These are phyloP conservation scores for Anagrus nilaparvatae DNA, from an alignment of 1,140 invertebrate genomes.

Conservation along the genomic window DNA sequence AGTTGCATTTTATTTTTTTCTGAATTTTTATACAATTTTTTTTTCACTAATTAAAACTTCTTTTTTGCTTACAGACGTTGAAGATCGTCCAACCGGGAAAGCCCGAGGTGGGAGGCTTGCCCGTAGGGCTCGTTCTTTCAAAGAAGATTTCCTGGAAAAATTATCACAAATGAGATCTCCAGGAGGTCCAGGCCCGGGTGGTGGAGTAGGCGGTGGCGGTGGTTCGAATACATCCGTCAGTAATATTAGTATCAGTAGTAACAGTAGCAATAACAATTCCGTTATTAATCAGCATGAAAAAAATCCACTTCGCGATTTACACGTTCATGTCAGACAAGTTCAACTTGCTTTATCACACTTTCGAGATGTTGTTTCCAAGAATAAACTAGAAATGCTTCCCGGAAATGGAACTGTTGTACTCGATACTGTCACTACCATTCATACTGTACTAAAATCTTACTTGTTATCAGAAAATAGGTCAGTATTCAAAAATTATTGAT, in stretches of 20 bases:
- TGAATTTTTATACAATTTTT: not conserved
- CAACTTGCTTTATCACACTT: constrained; percentile 76
- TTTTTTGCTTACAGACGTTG: constrained; percentile 30
- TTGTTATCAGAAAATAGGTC: constrained; percentile 63
- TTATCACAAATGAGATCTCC: constrained; percentile 76
- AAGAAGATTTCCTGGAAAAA: constrained; percentile 82
- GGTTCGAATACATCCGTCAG: constrained; percentile 12
- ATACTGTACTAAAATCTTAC: constrained; percentile 58
- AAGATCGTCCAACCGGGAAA: constrained; percentile 36
- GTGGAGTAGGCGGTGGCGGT: constrained; percentile 20
- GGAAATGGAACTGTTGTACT: constrained; percentile 86
- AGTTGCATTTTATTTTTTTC: too few relatives aligned
- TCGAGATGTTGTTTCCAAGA: constrained; percentile 81
- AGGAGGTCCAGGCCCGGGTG: constrained; percentile 29
- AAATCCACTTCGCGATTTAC: constrained; percentile 39
- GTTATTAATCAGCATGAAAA: constrained; percentile 25
- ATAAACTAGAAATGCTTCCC: constrained; percentile 83
- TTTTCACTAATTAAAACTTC: not conserved
- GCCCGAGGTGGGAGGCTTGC: constrained; percentile 68
- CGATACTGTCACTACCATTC: constrained; percentile 82
- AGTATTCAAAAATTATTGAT: constrained; percentile 11
- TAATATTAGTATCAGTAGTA: not conserved
- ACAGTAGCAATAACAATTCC: not conserved
- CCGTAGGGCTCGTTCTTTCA: constrained; percentile 75
- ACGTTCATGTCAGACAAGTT: constrained; percentile 47